phyloP scores from a whole-genome alignment of 2,797 vertebrate species.

The Hemibagrus guttatus region DNA sequence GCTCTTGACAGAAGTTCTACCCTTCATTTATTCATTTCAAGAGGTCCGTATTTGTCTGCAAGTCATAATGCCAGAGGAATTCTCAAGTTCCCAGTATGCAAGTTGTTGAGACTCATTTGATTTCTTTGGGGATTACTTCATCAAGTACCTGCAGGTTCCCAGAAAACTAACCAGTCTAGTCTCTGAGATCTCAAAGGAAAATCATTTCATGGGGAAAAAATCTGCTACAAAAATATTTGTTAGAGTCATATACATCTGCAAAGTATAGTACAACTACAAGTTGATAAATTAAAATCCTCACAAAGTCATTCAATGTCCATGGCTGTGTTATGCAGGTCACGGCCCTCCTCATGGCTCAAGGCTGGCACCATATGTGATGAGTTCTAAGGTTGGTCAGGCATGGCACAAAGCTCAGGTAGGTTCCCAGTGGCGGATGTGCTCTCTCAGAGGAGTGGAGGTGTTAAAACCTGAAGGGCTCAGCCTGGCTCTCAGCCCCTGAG shows the following conservation, averaged over 20 bases:
- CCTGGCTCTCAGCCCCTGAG: conserved; percentile 64
- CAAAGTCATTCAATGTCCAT: conserved; percentile 42
- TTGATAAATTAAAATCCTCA: conserved; percentile 3
- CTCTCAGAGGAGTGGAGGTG: conserved; percentile 77
- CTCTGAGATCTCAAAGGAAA: not conserved
- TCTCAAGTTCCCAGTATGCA: conserved; percentile 72
- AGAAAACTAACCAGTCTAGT: conserved; percentile 42
- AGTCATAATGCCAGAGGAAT: conserved; percentile 76
- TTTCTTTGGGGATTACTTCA: conserved; percentile 72
- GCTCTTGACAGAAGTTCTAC: conserved; percentile 60
- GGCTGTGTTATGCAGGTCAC: conserved; percentile 69
- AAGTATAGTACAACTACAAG: not conserved
- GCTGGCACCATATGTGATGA: conserved; percentile 73
- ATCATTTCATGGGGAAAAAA: not conserved
- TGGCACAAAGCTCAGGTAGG: conserved; percentile 70
- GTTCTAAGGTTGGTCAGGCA: conserved; percentile 68
- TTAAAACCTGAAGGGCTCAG: conserved; percentile 81
- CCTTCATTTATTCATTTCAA: conserved; percentile 68
- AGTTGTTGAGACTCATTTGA: conserved; percentile 70
- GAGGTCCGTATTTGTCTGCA: conserved; percentile 70
- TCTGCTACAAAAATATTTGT: not conserved
- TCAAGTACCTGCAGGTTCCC: conserved; percentile 69
- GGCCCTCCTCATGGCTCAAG: conserved; percentile 65
- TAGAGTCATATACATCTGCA: not conserved
- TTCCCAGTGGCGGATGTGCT: conserved; percentile 70